These are phyloP conservation scores for Dinoponera quadriceps DNA, from an alignment of 1,140 invertebrate genomes.

Conservation along the genomic window DNA sequence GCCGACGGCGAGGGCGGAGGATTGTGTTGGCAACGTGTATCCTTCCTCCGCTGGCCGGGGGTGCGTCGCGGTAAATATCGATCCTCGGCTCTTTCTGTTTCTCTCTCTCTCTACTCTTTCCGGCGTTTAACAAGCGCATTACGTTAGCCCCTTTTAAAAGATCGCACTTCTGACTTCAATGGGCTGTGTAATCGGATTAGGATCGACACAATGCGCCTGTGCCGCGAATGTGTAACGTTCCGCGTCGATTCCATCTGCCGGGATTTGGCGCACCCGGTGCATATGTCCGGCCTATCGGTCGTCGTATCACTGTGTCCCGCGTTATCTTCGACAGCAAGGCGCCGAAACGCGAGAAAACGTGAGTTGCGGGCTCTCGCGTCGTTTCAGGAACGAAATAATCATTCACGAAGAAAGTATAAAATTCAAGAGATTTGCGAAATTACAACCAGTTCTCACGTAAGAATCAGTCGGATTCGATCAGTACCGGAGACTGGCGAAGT, in stretches of 20 bases:
- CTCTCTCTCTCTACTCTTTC: slow-evolving; percentile 20
- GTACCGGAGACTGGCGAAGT: no score
- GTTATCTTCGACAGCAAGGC: neutral
- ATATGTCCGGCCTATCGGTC: slow-evolving; percentile 31
- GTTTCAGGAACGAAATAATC: neutral
- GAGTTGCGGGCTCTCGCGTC: neutral
- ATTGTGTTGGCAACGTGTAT: slow-evolving; percentile 66
- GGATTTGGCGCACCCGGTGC: slow-evolving; percentile 60
- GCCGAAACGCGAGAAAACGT: neutral
- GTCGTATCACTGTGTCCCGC: neutral
- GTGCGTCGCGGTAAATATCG: slow-evolving; percentile 80
- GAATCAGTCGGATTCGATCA: no score
- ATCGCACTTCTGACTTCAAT: slow-evolving; percentile 86
- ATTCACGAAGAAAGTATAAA: neutral
- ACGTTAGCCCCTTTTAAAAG: slow-evolving; percentile 82
- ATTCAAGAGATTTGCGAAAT: no score
- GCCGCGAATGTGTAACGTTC: slow-evolving; percentile 74
- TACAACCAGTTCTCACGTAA: no score
- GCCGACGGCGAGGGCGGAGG: slow-evolving; percentile 47
- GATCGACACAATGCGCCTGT: slow-evolving; percentile 77
- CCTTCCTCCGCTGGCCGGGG: slow-evolving; percentile 48
- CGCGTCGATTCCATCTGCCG: slow-evolving; percentile 80
- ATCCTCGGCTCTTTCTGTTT: slow-evolving; percentile 58
- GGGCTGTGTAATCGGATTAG: slow-evolving; percentile 85
- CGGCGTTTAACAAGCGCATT: slow-evolving; percentile 82